Base-by-base conservation (phyloP, 2,797 vertebrate species). In the Helicolenus hilgendorfi region DNA sequence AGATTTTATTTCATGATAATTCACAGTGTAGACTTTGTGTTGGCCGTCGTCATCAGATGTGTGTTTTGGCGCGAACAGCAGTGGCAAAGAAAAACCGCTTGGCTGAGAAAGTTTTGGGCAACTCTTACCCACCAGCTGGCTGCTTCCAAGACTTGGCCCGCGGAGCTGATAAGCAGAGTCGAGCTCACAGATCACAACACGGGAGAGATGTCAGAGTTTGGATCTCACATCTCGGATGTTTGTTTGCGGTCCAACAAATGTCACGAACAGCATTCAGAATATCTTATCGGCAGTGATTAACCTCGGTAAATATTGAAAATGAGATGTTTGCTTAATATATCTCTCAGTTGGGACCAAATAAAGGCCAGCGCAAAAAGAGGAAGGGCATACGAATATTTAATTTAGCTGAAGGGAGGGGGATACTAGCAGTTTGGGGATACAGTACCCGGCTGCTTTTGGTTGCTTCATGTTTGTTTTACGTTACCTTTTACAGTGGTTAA, bases 121-220 rank as follows among this genome's bases (percentile, higher is more conserved):
- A 84, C 72, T 92, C 75, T 76, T 18, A 11, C 26, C 74, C 88
- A 91, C 92, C 91, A 89, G 84, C 92, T 96, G 94, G 92, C 87
- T 81, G 74, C 88, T 86, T 76, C 81, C 84, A 84, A 85, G 91
- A 77, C 77, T 94, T 93, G 92, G 94, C 90, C 27, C 4, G 7
- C 1, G 29, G 1, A 11, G 69, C 36, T 68, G 84, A 81, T 80
- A 71, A 84, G 77, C 84, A 67, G 85, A 58, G 56, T 81, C 29
- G 24, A 84, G 80, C 84, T 60, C 63, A 63, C 83, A 82, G 87
- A 91, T 83, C 78, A 82, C 81, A 72, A 27, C 71, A 63, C 3
- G n/a, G 74, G 45, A 82, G 63, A 41, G 64, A 83, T 81, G 69
- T 87, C 79, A 73, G 71, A 67, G 45, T 87, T 79, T 88, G 71